Base-by-base conservation (phyloP, 2,797 vertebrate species). In the Borostomias antarcticus region DNA sequence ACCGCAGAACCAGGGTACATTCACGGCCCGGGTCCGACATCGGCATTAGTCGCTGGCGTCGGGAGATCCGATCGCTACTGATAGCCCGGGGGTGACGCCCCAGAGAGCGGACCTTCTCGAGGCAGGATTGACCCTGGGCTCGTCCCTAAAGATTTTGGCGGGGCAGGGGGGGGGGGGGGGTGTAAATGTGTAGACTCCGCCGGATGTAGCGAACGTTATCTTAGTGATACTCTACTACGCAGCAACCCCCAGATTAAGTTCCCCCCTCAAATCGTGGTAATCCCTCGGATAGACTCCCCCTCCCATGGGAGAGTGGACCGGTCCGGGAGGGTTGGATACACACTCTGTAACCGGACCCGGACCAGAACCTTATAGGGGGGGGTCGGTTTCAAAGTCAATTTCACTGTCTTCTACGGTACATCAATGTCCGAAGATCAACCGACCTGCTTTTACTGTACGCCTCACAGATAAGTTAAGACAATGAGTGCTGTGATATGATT, bases 391-490 rank as follows among this genome's bases (percentile, higher is more conserved):
- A 32, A 15, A 66, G 62, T 58, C 3, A 60, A 40, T 66, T 73
- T 68, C 33, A 67, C 17, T 10, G 17, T 43, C 8, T 15, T 45
- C 17, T 35, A n/a, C n/a, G n/a, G n/a, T 53, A 33, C 58, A 58
- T 76, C 60, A 62, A 62, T 51, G 35, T 23, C 10, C 26, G 40
- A 15, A 45, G 43, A n/a, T 58, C 37, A 68, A 45, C 48, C 74
- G 58, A 73, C 47, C 10, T 64, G 50, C 9, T 66, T 72, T 2
- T 23, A 51, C n/a, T n/a, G n/a, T n/a, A n/a, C n/a, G n/a, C n/a
- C n/a, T n/a, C n/a, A n/a, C n/a, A n/a, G n/a, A n/a, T n/a, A n/a
- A n/a, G n/a, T n/a, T n/a, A n/a, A n/a, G n/a, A n/a, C n/a, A n/a
- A n/a, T n/a, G n/a, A n/a, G n/a, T n/a, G n/a, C n/a, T n/a, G n/a